phyloP scores from a whole-genome alignment of 2,888 invertebrate species.

The Agrenia bidenticulata region DNA sequence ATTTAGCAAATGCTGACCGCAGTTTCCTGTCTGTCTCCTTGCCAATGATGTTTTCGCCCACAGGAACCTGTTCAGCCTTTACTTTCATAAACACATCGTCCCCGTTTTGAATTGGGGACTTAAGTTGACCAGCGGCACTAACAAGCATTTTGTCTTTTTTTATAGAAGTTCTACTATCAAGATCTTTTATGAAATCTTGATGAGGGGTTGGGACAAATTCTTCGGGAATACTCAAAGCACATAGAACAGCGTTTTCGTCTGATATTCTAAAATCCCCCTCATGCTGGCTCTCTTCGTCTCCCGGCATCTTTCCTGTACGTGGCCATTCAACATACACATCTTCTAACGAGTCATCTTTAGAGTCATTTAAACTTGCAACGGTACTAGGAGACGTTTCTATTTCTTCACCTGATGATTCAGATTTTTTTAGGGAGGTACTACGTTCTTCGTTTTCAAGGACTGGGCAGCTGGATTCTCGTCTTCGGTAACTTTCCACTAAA shows the following conservation, averaged over 20 bases:
- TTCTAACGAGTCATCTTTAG: too few species aligned
- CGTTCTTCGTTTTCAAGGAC: too few species aligned
- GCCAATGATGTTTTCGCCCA: neutral
- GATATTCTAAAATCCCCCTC: constrained; percentile 20
- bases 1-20: constrained; percentile 37
- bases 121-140: too few species aligned
- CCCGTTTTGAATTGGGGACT: neutral
- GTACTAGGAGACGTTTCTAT: too few species aligned
- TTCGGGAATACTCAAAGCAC: constrained; percentile 43
- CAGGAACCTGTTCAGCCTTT: neutral
- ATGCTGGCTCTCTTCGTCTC: neutral
- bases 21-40: constrained; percentile 14
- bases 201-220: constrained; percentile 35
- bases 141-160: too few species aligned
- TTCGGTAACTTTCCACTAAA: too few species aligned
- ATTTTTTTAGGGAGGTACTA: too few species aligned
- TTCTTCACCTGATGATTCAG: too few species aligned
- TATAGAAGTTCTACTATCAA: neutral
- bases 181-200: constrained; percentile 21
- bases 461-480: too few species aligned
- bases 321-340: constrained; percentile 3
- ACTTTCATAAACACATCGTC: neutral
- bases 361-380: too few species aligned
- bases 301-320: neutral
- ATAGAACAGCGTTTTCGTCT: constrained; percentile 32